Evolutionary conservation across 2,797 vertebrate genomes (phyloP), one percentile per base, ranked within the genome.

Genomic region (Sternarchorhynchus goeldii): DNA sequence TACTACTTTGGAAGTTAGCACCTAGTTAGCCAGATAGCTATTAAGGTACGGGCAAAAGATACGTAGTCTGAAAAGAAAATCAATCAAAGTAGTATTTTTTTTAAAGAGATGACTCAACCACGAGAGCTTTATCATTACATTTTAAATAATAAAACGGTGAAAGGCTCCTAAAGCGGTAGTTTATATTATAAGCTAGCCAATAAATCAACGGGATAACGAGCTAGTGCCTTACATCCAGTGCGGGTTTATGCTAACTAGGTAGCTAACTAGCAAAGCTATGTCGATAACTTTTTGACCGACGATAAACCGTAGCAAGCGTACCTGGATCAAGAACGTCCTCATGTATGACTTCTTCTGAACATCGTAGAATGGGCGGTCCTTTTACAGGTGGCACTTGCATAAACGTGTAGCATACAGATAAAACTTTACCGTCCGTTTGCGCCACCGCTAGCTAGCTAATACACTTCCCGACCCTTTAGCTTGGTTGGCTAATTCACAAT

Each of bases 401-500:
- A 75, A 75, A 80, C 56, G 31, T 41, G 18, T 7, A 53, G 2
- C 67, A 55, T 7, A 5, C 0, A 3, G 16, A 39, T 17, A 5
- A 16, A 65, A 62, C 56, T 75, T 71, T 16, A 45, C 69, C 56
- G 58, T 39, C 32, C 67, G 66, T 65, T 72, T 70, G 41, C 32
- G 73, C 73, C 84, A 87, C 83, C 87, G 17, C 39, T 41, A 10
- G 39, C 39, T 41, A 12, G 79, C 77, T 90, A 90, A 87, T 89
- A 80, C 81, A 83, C 90, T 89, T 92, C 68, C 73, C 57, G 59
- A 67, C 74, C 64, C 78, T 85, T 81, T 83, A 78, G 81, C 85
- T 63, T 75, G 64, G 73, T 68, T 77, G 69, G 82, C 79, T 77
- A 88, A 90, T 92, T 91, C 92, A 94, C 93, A 93, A 94, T 93